These are phyloP conservation scores for Smittia sp. DNA, from an alignment of 2,888 invertebrate genomes.

Conservation along the genomic window DNA sequence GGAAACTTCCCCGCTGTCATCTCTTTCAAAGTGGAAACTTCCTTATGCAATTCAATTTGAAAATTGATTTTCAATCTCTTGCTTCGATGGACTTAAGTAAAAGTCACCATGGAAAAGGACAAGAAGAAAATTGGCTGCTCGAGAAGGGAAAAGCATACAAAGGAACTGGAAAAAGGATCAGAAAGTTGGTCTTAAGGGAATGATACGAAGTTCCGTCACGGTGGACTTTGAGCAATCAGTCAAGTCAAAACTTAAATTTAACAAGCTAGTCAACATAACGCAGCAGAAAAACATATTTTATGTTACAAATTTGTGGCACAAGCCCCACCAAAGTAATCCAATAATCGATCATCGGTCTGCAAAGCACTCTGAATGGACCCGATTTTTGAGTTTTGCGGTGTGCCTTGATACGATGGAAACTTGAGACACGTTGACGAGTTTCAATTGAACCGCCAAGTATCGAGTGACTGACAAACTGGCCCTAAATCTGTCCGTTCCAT, in stretches of 20 bases:
- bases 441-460: too few species aligned
- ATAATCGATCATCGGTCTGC: constrained; percentile 33
- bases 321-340: constrained; percentile 16
- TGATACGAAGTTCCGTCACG: too few species aligned
- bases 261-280: too few species aligned
- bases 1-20: not conserved
- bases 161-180: not conserved
- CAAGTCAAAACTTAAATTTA: too few species aligned
- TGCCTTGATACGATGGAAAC: not conserved
- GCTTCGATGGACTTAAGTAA: not conserved
- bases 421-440: too few species aligned
- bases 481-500: not conserved
- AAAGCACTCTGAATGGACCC: not conserved
- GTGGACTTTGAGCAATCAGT: too few species aligned
- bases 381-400: constrained; percentile 11
- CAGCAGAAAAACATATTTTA: too few species aligned
- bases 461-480: not conserved
- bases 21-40: constrained; percentile 7
- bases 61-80: constrained; percentile 3
- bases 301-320: too few species aligned
- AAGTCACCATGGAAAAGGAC: not conserved
- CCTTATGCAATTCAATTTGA: constrained; percentile 2
- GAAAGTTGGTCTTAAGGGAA: not conserved
- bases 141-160: not conserved
- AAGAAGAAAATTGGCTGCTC: not conserved